phyloP scores from a whole-genome alignment of 2,113 vertebrate genomes.

The Trinectes maculatus region DNA sequence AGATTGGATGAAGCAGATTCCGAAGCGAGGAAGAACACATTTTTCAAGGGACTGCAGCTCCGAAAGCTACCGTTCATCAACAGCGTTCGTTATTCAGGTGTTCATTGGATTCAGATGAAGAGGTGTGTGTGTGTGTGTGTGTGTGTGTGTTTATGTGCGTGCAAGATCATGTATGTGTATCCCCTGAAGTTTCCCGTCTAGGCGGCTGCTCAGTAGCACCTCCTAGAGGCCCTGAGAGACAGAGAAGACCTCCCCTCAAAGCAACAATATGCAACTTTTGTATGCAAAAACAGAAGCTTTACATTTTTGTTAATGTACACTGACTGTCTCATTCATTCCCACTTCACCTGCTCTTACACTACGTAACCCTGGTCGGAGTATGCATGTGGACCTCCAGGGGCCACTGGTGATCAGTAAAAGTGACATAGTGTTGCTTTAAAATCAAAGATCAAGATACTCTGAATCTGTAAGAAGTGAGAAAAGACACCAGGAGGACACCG shows the following conservation, averaged over 20 bases:
- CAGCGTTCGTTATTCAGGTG: constrained; percentile 42
- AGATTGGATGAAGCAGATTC: constrained; percentile 37
- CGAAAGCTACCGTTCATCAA: constrained; percentile 49
- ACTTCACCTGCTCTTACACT: background rate
- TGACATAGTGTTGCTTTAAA: constrained; percentile 22
- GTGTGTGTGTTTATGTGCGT: background rate
- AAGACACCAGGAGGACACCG: background rate
- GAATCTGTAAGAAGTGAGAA: constrained; percentile 22
- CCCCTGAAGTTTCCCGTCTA: constrained; percentile 65
- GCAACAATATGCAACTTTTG: constrained; percentile 12
- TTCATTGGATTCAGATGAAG: constrained; percentile 35
- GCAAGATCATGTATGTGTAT: constrained; percentile 10
- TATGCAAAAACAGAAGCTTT: background rate
- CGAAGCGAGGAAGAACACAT: constrained; percentile 68
- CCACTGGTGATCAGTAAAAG: background rate
- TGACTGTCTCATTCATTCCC: background rate
- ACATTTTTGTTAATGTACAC: background rate
- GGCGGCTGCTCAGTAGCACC: constrained; percentile 64
- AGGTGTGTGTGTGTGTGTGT: constrained; percentile 19
- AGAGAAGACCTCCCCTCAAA: constrained; percentile 43
- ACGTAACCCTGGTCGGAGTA: background rate
- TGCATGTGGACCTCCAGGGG: background rate
- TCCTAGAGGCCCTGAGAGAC: constrained; percentile 76
- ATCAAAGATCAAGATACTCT: constrained; percentile 21
- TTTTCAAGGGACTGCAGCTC: constrained; percentile 66